Conservation (phyloP, 2,888 invertebrate species). For the Bombyx huttoni region DNA sequence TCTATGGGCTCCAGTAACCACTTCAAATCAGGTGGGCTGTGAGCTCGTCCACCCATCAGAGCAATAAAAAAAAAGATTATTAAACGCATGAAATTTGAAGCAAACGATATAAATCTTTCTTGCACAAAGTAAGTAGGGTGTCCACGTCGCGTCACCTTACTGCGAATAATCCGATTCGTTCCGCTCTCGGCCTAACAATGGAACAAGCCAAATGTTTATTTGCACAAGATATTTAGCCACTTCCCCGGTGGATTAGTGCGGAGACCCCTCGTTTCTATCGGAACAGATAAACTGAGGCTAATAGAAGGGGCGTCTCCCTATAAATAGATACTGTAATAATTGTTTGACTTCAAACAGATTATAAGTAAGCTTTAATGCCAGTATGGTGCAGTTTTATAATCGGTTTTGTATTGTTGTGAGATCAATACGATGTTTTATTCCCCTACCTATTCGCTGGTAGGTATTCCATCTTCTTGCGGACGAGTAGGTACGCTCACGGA, state of each 20-base stretch:
- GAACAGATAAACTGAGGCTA: conserved; percentile 54
- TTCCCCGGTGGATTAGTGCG: conserved; percentile 66
- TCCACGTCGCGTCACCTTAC: conserved; percentile 43
- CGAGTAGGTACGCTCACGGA: no score
- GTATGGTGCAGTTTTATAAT: conserved; percentile 13
- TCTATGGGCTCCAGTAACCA: no score
- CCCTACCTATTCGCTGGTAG: no score
- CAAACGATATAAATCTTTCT: neutral
- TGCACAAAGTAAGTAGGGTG: conserved; percentile 30
- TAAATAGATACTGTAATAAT: conserved; percentile 39
- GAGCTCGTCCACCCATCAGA: no score
- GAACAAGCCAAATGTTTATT: conserved; percentile 64
- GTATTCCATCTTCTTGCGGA: no score
- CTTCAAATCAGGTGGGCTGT: no score
- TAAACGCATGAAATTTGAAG: conserved; percentile 1
- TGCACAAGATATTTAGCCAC: conserved; percentile 72
- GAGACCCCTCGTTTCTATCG: conserved; percentile 43
- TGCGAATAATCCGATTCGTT: conserved; percentile 61
- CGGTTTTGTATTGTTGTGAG: conserved; percentile 11
- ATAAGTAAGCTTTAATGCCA: conserved; percentile 17
- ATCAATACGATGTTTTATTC: no score
- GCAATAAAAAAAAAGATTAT: no score
- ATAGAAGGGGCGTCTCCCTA: conserved; percentile 52
- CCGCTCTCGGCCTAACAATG: conserved; percentile 50
- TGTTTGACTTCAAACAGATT: conserved; percentile 54